Evolutionary conservation across 2,797 vertebrate species (phyloP), one percentile per base, ranked within the genome.

Genomic region (Euphonia xanthogaster): DNA sequence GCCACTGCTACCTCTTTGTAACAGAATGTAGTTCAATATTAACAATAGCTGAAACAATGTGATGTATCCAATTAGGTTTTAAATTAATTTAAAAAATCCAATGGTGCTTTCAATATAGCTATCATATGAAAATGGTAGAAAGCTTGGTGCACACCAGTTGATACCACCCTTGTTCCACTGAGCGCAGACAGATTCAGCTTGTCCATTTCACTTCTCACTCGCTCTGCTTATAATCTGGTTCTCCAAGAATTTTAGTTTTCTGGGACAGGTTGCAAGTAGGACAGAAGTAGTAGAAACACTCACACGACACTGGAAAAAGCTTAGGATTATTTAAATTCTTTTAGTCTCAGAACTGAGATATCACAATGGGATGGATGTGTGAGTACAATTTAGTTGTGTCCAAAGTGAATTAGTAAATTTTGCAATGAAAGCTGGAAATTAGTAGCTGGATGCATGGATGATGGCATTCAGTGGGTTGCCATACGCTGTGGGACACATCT

Each of bases 211-310:
- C 12, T 55, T 81, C 50, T 62, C 44, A 21, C 30, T 68, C 51
- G 37, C 19, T 39, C 73, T 83, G 89, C 85, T 92, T 83, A 93
- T 90, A 83, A 94, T 93, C 91, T 93, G 70, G 37, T 95, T 93
- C 93, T 94, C 70, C 91, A 88, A 57, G 27, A 70, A 50, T 81
- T 96, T 88, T 78, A 91, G 89, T 93, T 83, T 79, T 31, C 55
- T 57, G 79, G 37, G 51, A 68, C 18, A 75, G 40, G 73, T 33
- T 83, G 47, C 66, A 78, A 76, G 79, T 55, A 78, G 58, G 20
- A 90, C 23, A 72, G 50, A 53, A 86, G 48, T 2, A 93, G 65
- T 4, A 94, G 55, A 60, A 86, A 86, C 10, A 23, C 23, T 63
- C 68, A 70, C 28, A 68, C 2, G 4, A 58, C 30, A 65, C 5